phyloP scores from a whole-genome alignment of 2,113 vertebrate genomes.

The Agelaius tricolor region DNA sequence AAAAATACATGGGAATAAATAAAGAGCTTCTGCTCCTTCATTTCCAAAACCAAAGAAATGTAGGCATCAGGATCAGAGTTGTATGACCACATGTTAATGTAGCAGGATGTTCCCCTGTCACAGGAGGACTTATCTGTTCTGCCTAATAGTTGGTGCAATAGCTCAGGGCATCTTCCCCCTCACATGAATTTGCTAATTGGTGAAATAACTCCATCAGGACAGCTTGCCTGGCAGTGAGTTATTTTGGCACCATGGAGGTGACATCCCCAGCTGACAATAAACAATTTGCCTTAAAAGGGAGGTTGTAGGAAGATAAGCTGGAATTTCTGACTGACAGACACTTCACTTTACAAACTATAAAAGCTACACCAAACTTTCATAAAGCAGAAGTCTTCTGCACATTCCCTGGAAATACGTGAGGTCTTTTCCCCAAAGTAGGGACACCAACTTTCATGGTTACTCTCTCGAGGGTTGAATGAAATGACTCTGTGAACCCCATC shows the following conservation, averaged over 20 bases:
- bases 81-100: background rate
- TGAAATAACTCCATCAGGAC: background rate
- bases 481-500: background rate
- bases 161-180: background rate
- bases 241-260: too few species aligned
- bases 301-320: background rate
- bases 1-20: background rate
- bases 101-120: background rate
- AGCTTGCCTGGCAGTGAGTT: background rate
- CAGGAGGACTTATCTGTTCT: background rate
- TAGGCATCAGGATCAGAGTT: background rate
- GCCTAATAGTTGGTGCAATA: background rate
- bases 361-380: background rate
- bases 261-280: background rate
- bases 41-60: background rate
- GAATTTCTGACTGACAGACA: background rate
- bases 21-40: background rate
- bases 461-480: background rate
- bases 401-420: background rate
- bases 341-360: background rate
- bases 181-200: background rate
- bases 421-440: background rate
- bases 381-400: background rate
- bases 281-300: background rate
- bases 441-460: background rate